Evolutionary conservation across 2,888 invertebrate genomes (phyloP), one percentile per base, ranked within the genome.

Genomic region (Sympetrum striolatum): DNA sequence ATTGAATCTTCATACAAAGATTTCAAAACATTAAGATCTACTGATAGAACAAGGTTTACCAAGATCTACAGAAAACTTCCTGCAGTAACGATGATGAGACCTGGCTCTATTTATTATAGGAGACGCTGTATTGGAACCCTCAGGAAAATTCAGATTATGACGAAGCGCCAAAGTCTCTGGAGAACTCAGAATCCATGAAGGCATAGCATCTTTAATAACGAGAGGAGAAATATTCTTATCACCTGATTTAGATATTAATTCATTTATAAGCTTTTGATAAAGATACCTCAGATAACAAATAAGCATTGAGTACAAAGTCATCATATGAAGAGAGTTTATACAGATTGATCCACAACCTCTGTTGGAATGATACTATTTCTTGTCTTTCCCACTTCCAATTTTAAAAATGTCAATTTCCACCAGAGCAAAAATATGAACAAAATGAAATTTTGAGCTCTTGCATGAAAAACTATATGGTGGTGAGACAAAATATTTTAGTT

Each of bases 101-200:
- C 79, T 53, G n/a, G 64, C 39, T 90, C 90, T 90, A 39, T 81
- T 81, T 80, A 96, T 95, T 44, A 97, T 96, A 0, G 97, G 97
- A 0, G 97, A 97, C 73, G 96, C 96, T 90, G 96, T 96, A 18
- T 96, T 96, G 93, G 97, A 97, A 64, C 86, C 86, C 91, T 97
- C 97, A 1, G 97, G 97, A 93, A 97, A 97, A 79, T 96, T 96
- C 91, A 97, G 94, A 93, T 97, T 97, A 93, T 97, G 97, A 93
- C 97, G 97, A 91, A 97, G 95, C 1, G 97, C 97, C 91, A 97
- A 93, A 90, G 97, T 95, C 93, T 97, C 97, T 0, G 97, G 97
- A 0, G 97, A 97, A 91, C 96, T 95, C 39, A 90, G 39, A 96
- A 97, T 96, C 97, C 97, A 97, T 92, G 96, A 96, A 14, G 96